Conservation (phyloP, 2,888 invertebrate species). For the Alitta virens region DNA sequence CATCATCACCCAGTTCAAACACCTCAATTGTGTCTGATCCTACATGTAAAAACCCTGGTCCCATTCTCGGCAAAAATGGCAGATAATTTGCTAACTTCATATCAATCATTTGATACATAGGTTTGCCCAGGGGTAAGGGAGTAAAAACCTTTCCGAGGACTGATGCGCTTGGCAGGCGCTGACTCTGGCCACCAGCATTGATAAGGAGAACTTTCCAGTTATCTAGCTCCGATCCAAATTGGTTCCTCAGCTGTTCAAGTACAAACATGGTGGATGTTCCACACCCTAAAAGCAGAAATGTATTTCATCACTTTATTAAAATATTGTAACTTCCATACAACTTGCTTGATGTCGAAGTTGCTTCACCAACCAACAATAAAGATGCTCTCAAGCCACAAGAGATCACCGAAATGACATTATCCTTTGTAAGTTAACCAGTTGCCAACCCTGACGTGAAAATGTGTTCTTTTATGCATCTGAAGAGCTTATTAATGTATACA, state of each 20-base stretch:
- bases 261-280: constrained; percentile 58
- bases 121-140: constrained; percentile 51
- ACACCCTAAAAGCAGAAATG: constrained; percentile 47
- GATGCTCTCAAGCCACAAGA: too few relatives aligned
- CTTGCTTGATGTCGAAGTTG: too few relatives aligned
- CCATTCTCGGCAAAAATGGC: constrained; percentile 56
- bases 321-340: not conserved
- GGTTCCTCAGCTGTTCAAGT: constrained; percentile 40
- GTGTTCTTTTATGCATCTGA: too few relatives aligned
- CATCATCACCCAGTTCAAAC: constrained; percentile 39
- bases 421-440: too few relatives aligned
- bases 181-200: constrained; percentile 59
- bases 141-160: constrained; percentile 59
- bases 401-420: too few relatives aligned
- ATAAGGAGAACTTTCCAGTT: constrained; percentile 52
- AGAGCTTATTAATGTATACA: too few relatives aligned
- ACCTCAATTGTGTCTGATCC: constrained; percentile 59
- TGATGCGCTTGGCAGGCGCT: constrained; percentile 58
- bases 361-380: too few relatives aligned
- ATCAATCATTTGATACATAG: constrained; percentile 57
- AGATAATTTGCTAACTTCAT: constrained; percentile 58
- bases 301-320: not conserved
- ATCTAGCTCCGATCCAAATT: constrained; percentile 44
- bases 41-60: constrained; percentile 55
- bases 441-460: too few relatives aligned